A percentile compares a stretch with the other conserved stretches of the same genome.
phyloP scores from a whole-genome alignment of 2,888 invertebrate genomes.

The Physocephala rufipes region DNA sequence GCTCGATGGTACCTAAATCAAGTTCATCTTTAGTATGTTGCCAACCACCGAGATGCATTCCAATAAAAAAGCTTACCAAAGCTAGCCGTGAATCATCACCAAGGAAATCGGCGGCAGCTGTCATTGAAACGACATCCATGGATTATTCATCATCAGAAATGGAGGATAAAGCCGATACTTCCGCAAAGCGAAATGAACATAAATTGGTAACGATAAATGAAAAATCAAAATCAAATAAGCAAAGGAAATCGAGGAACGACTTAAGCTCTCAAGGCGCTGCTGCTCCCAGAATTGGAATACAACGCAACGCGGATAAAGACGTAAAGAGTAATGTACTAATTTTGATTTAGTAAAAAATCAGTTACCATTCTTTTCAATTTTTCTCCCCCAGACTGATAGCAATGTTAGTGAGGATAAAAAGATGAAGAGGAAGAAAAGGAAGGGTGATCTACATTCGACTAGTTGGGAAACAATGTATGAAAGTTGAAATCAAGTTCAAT shows the following conservation, averaged over 20 bases:
- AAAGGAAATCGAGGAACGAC: slow-evolving; percentile 7
- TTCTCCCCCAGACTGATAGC: background rate
- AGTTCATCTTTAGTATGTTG: slow-evolving; percentile 53
- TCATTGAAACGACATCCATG: slow-evolving; percentile 43
- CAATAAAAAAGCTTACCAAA: slow-evolving; percentile 30
- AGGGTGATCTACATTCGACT: slow-evolving; percentile 26
- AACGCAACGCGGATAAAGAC: slow-evolving; percentile 31
- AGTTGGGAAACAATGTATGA: slow-evolving; percentile 49
- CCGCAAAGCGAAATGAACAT: slow-evolving; percentile 32
- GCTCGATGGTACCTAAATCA: slow-evolving; percentile 39
- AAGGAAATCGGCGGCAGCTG: slow-evolving; percentile 37
- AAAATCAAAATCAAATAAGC: slow-evolving; percentile 36
- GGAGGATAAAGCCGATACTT: slow-evolving; percentile 33
- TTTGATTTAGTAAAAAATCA: background rate
- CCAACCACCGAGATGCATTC: slow-evolving; percentile 51
- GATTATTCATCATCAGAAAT: slow-evolving; percentile 41
- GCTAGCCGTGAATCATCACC: slow-evolving; percentile 6
- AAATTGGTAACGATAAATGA: slow-evolving; percentile 41
- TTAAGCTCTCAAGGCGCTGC: background rate
- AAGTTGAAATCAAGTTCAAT: slow-evolving; percentile 31
- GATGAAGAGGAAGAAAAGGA: background rate
- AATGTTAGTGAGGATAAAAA: background rate
- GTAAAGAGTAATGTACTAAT: slow-evolving; percentile 48
- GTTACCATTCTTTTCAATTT: background rate
- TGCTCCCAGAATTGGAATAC: slow-evolving; percentile 25